These are phyloP conservation scores for Periparus ater DNA, from an alignment of 2,797 vertebrate genomes.

Conservation along the genomic window DNA sequence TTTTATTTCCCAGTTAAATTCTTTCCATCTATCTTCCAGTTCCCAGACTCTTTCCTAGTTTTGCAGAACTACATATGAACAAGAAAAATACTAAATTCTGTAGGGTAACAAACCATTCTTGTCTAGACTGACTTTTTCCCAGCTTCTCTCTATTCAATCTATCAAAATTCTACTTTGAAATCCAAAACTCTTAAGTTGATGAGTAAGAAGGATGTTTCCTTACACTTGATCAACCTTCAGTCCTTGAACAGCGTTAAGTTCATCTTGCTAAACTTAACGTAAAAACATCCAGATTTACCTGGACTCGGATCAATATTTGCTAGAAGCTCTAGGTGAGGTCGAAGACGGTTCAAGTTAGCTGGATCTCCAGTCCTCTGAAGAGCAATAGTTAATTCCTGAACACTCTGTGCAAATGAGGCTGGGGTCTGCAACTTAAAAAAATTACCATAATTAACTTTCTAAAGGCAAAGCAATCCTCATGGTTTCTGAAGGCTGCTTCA, in stretches of 20 bases:
- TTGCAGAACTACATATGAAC: background rate
- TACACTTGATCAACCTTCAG: background rate
- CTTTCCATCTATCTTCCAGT: background rate
- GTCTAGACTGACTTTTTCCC: background rate
- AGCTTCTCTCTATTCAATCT: background rate
- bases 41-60: background rate
- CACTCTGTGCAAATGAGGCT: conserved; percentile 98
- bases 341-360: conserved; percentile 94
- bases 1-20: background rate
- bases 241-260: background rate
- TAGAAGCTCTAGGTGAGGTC: conserved; percentile 94
- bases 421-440: conserved; percentile 95
- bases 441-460: conserved; percentile 70
- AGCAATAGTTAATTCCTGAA: conserved; percentile 98
- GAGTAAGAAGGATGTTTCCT: background rate
- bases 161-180: background rate
- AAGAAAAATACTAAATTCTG: background rate
- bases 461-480: background rate
- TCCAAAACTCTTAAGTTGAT: background rate
- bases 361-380: conserved; percentile 98
- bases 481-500: background rate
- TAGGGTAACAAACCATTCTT: background rate
- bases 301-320: conserved; percentile 99
- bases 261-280: background rate
- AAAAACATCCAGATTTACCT: conserved; percentile 75